Base-by-base conservation (phyloP, 2,797 vertebrate genomes). In the Basileuterus tristriatus region DNA sequence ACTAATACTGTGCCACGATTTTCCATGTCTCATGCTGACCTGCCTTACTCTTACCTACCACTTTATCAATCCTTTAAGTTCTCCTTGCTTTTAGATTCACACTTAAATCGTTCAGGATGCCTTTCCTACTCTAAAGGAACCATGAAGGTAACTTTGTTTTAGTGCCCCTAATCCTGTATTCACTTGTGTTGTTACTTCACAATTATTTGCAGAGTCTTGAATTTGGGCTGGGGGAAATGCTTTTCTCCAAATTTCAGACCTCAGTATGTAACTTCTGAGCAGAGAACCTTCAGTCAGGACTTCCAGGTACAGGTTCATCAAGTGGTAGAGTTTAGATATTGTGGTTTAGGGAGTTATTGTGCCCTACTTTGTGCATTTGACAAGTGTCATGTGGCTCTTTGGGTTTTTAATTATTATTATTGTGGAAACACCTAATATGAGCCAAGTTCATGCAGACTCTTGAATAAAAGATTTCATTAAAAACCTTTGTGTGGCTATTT, bases 401-500 rank as follows among this genome's bases (percentile, higher is more conserved):
- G n/a, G 12, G 5, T 53, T 77, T 94, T 89, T 74, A 70, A 84
- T 94, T 87, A 89, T 88, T 93, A 82, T 93, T 90, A 62, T 91
- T 91, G 72, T 86, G 65, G 83, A 83, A 94, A 72, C 44, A 87
- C 55, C 52, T 83, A 74, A 84, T 80, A 89, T 63, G 7, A 91
- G 47, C 46, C 71, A 93, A 93, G 86, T 60, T 91, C 76, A 44
- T 60, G 63, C 44, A 41, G 76, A 82, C 62, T 81, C 76, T 64
- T 90, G 89, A 96, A 95, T 83, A 95, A 93, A 93, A 93, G 82
- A 91, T 96, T 94, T 96, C 85, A 93, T 93, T 95, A 94, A 91
- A 91, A 94, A 78, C 41, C 76, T 94, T 83, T 90, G 69, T 89
- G 62, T 89, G 72, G 79, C 85, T 95, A 93, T 95, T 94, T 95